phyloP scores from a whole-genome alignment of 2,797 vertebrate species.

The Lacerta agilis region DNA sequence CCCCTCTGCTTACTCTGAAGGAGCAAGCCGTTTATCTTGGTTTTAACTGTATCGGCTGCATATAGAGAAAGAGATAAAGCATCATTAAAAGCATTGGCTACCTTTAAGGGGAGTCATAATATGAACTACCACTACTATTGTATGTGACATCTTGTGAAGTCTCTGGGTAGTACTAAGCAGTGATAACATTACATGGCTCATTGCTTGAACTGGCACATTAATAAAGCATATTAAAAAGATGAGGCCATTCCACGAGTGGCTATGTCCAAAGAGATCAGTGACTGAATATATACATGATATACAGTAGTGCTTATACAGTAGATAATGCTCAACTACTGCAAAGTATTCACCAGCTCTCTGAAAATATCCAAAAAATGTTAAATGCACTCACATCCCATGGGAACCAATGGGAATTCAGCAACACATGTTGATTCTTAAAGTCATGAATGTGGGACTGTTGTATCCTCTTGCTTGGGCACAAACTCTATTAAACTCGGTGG shows the following conservation, averaged over 20 bases:
- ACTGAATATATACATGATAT: background rate
- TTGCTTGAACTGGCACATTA: conserved; percentile 38
- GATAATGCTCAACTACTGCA: background rate
- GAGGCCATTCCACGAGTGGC: background rate
- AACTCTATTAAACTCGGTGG: too few relatives aligned
- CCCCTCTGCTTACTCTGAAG: conserved; percentile 19
- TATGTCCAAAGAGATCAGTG: background rate
- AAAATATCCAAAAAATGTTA: background rate
- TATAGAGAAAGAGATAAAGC: conserved; percentile 38
- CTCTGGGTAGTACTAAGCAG: conserved; percentile 29
- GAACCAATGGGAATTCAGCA: background rate
- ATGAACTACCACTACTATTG: conserved; percentile 36
- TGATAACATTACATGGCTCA: conserved; percentile 26
- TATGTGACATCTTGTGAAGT: conserved; percentile 41
- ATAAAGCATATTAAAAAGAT: conserved; percentile 38
- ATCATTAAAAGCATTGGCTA: conserved; percentile 20
- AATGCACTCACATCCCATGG: background rate
- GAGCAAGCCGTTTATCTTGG: conserved; percentile 34
- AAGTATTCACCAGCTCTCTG: background rate
- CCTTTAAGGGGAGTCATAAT: conserved; percentile 31
- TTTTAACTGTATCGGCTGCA: conserved; percentile 30
- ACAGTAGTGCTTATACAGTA: too few relatives aligned
- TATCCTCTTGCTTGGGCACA: too few relatives aligned
- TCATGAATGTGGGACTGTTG: too few relatives aligned
- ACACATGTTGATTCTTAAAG: too few relatives aligned